These are phyloP conservation scores for Stratiomys singularior DNA, from an alignment of 2,888 invertebrate genomes.

Conservation along the genomic window DNA sequence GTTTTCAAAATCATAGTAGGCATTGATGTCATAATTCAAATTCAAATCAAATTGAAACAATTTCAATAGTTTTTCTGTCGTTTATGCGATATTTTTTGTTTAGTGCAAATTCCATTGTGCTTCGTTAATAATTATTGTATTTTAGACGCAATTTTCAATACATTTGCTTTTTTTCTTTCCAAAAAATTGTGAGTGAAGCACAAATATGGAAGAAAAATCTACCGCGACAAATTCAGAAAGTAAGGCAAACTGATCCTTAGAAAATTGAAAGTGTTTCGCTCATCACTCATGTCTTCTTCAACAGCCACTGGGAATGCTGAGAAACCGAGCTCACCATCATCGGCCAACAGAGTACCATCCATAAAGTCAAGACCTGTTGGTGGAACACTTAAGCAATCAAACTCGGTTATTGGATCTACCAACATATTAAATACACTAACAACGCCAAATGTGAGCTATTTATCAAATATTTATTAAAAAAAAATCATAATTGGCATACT, in stretches of 20 bases:
- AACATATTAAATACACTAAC: neutral
- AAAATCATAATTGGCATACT: too few species aligned
- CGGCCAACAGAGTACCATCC: slow-evolving; percentile 1
- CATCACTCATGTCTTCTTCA: neutral
- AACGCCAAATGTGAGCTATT: neutral
- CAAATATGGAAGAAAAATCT: slow-evolving; percentile 46
- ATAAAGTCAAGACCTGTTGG: neutral
- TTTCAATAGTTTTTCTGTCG: slow-evolving; percentile 40
- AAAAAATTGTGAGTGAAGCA: slow-evolving; percentile 48
- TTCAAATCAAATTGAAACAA: slow-evolving; percentile 19
- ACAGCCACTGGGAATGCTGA: neutral
- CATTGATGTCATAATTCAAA: slow-evolving; percentile 19
- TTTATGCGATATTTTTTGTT: slow-evolving; percentile 47
- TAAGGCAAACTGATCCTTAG: too few species aligned
- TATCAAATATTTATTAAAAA: too few species aligned
- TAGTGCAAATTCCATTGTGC: slow-evolving; percentile 49
- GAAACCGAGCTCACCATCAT: neutral
- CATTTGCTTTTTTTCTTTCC: slow-evolving; percentile 4
- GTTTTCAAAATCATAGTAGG: slow-evolving; percentile 15
- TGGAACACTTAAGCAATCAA: slow-evolving; percentile 14
- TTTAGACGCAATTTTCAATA: slow-evolving; percentile 21
- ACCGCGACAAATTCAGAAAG: slow-evolving; percentile 22
- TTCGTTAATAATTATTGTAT: slow-evolving; percentile 45
- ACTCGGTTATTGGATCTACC: slow-evolving; percentile 31
- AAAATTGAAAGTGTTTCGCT: too few species aligned